These are phyloP conservation scores for Tetramorium bicarinatum DNA, from an alignment of 2,888 invertebrate genomes.

Conservation along the genomic window DNA sequence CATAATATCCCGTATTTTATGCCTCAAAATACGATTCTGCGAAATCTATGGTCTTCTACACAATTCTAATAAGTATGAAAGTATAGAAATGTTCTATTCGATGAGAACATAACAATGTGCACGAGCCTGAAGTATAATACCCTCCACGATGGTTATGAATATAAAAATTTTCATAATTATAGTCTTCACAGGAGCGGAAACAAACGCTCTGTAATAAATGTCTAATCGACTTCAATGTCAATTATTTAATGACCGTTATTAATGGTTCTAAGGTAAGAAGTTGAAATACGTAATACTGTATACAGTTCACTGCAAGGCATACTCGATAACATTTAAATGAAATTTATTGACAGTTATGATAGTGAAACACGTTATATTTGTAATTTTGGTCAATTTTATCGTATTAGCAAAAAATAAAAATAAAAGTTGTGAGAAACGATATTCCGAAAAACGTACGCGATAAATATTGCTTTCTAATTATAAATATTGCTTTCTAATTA, in stretches of 20 bases:
- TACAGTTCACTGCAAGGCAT: neutral
- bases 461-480: neutral
- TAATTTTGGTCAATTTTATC: neutral
- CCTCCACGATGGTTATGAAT: neutral
- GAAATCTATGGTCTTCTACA: neutral
- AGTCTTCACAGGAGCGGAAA: neutral
- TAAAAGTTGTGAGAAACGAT: neutral
- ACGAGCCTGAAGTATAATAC: neutral
- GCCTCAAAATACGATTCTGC: neutral
- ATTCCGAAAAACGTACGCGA: neutral
- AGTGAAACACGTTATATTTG: neutral
- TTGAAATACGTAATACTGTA: neutral
- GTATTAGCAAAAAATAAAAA: neutral
- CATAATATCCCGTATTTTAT: neutral
- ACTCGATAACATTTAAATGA: neutral
- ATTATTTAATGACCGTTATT: neutral
- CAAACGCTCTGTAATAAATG: neutral
- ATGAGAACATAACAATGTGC: slow-evolving; percentile 1
- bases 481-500: neutral
- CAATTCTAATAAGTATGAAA: neutral
- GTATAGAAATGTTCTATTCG: neutral
- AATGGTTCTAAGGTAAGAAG: neutral
- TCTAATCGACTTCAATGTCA: neutral
- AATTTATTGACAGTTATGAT: neutral
- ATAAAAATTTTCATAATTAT: neutral